phyloP scores from a whole-genome alignment of 2,888 invertebrate genomes.

The Panopea generosa region DNA sequence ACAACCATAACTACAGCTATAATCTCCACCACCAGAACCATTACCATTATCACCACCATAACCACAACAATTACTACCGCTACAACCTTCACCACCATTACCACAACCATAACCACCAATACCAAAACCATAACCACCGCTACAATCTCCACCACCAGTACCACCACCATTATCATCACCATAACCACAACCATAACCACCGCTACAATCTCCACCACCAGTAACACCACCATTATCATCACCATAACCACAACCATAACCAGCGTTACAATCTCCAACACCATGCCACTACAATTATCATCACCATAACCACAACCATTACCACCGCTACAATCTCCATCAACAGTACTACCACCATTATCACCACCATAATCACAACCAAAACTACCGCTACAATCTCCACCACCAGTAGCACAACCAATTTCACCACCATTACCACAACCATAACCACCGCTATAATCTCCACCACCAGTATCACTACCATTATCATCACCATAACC shows the following conservation, averaged over 20 bases:
- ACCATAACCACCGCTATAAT: no score
- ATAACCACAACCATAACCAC: neutral
- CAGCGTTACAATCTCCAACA: neutral
- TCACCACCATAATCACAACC: slow-evolving; percentile 6
- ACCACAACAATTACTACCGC: no score
- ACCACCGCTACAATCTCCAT: slow-evolving; percentile 9
- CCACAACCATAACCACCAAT: no score
- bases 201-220: slow-evolving; percentile 3
- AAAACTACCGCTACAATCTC: neutral
- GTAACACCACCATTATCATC: slow-evolving; percentile 5
- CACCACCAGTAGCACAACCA: slow-evolving; percentile 4
- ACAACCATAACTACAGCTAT: slow-evolving; percentile 11
- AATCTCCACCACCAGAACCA: slow-evolving; percentile 12
- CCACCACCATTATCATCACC: no score
- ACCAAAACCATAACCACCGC: no score
- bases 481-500: slow-evolving; percentile 21
- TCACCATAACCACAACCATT: neutral
- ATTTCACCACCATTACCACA: neutral
- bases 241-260: slow-evolving; percentile 4
- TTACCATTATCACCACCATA: no score
- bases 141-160: no score
- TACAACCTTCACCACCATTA: no score
- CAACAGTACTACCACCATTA: slow-evolving; percentile 9
- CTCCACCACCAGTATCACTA: no score
- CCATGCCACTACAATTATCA: slow-evolving; percentile 6